Evolutionary conservation across 2,113 vertebrate species (phyloP), one percentile per base, ranked within the genome.

Genomic region (Picathartes gymnocephalus): DNA sequence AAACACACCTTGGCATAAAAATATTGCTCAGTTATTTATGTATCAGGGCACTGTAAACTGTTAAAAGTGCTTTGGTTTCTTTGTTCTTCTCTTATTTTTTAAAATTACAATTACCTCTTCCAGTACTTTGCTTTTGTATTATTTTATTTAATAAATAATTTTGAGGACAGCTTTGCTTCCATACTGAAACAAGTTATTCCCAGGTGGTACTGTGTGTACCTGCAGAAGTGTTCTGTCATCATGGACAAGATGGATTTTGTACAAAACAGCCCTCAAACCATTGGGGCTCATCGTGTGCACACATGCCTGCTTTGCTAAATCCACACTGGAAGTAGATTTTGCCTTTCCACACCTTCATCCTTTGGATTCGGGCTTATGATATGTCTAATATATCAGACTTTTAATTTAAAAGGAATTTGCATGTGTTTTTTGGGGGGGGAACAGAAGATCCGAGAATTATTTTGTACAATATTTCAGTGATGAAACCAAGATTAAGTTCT

Each of bases 261-360:
- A 33, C 65, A 31, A 25, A 47, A 15, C 40, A 51, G 44, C n/a
- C 25, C 57, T 31, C 42, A 65, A 21, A 42, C 27, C 50, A 30
- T 42, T 35, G 66, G 51, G 48, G 28, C 45, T 81, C 4, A 0
- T 35, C 0, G 0, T 23, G 16, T 66, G 58, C 7, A 3, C 2
- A 2, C 33, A 19, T 28, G 30, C 3, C 23, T 69, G 60, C 83
- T 70, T 51, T 64, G 33, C n/a, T 44, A 47, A 54, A 44, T 15
- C 24, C 31, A 16, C 17, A 1, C 0, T 58, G 47, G 47, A 57
- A 19, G 35, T 24, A 48, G 54, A 30, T 66, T 87, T 90, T 84
- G 37, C 60, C 19, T 60, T 93, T 86, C 21, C 61, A 44, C 19
- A 33, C 28, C 39, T 76, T n/a, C 53, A 58, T 57, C 54, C 51